These are phyloP conservation scores for Alloscopus bannaensis DNA, from an alignment of 2,888 invertebrate genomes.

Conservation along the genomic window DNA sequence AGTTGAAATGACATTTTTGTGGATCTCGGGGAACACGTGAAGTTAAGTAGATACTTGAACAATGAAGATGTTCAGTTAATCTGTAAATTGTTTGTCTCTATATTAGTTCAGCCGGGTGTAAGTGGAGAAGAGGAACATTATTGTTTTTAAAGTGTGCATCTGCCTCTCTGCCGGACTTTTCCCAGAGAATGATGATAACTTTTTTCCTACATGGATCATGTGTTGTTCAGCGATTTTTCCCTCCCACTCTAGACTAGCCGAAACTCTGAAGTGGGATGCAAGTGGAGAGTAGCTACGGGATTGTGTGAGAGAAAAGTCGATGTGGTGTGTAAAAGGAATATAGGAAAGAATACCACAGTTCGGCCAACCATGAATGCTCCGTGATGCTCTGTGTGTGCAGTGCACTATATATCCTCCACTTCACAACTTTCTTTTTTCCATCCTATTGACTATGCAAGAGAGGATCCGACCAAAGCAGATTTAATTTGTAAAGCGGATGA, in stretches of 20 bases:
- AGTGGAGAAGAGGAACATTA: constrained; percentile 18
- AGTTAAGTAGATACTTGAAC: no score
- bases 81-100: no score
- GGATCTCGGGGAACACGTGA: no score
- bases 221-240: background rate
- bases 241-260: background rate
- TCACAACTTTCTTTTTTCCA: constrained; percentile 56
- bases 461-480: constrained; percentile 62
- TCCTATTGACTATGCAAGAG: constrained; percentile 65
- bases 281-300: no score
- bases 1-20: no score
- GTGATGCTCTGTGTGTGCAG: no score
- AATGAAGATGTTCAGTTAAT: no score
- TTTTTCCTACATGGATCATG: background rate
- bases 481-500: constrained; percentile 66
- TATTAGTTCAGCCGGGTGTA: no score
- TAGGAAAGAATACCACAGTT: constrained; percentile 1
- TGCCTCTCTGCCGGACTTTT: no score
- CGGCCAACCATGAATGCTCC: constrained; percentile 9
- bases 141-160: constrained; percentile 43
- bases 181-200: no score
- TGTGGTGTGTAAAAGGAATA: no score
- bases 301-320: background rate
- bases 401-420: constrained; percentile 36
- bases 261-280: background rate